Base-by-base conservation (phyloP, 2,888 invertebrate genomes). In the Yponomeuta cagnagella region DNA sequence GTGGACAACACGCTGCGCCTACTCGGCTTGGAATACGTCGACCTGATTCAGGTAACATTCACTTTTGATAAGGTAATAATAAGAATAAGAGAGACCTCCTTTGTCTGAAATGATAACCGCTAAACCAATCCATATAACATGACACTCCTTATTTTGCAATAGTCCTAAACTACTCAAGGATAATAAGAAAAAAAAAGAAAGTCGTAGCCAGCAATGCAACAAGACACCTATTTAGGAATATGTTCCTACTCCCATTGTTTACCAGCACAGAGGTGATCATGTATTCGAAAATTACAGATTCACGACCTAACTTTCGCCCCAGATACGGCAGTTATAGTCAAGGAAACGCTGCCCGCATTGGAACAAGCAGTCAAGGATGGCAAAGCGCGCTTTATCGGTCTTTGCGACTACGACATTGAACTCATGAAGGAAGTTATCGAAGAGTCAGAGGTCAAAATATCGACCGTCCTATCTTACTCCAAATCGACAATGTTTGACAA, bases 261-360 rank as follows among this genome's bases (percentile, higher is more conserved):
- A 43, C 1, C 1, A 43, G 43, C 43, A 43, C 8, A 5, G 9
- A 43, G 5, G 8, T 43, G 43, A 8, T 43, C 43, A 43, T 43
- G 43, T 43, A 4, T 43, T 43, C 9, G 1, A 43, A 43, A 58
- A 12, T 82, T 79, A 43, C 80, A 98, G 97, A 94, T 98, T n/a
- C 98, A 98, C 80, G 98, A 99, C 80, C 90, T 97, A 71, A 98
- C 98, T 78, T 98, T 98, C 82, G 96, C 97, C 0, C 94, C 95
- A 8, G 95, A 94, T 73, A 84, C 95, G 31, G 95, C 97, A 65
- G 87, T 96, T 10, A 93, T 99, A 4, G 77, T 98, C 0, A 95
- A 96, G 70, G 98, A 98, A 87, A 98, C 98, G 0, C 84, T 99
- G 63, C 98, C 98, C 3, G 94, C 95, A 1, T 84, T 98, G 12